A percentile compares a stretch with the other conserved stretches of the same genome.
phyloP scores from a whole-genome alignment of 2,113 vertebrate genomes.

The Brevimyrus niger region DNA sequence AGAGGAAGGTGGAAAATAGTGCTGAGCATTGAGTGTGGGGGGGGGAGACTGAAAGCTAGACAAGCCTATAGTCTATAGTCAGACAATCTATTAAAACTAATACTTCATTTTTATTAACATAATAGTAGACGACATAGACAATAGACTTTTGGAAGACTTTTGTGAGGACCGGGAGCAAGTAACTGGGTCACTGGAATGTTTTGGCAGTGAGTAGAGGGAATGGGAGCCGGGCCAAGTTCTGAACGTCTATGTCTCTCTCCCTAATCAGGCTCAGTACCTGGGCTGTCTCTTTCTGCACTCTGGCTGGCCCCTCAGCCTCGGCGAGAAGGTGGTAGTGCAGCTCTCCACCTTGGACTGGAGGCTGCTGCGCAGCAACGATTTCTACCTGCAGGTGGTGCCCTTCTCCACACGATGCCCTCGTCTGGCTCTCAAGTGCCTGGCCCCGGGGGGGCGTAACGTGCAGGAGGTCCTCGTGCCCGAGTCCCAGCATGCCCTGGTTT shows the following conservation, averaged over 20 bases:
- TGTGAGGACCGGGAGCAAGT: not conserved
- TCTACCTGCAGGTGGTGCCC: slow-evolving; percentile 86
- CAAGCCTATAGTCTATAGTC: not conserved
- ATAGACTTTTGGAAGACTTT: not conserved
- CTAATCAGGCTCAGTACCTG: slow-evolving; percentile 74
- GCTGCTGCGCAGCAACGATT: slow-evolving; percentile 75
- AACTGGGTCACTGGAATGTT: slow-evolving; percentile 1
- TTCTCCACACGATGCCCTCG: slow-evolving; percentile 75
- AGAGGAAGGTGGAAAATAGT: not conserved
- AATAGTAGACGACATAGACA: not conserved
- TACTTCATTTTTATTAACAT: not conserved
- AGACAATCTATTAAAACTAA: not conserved
- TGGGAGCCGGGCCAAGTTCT: not conserved
- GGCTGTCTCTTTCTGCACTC: slow-evolving; percentile 84
- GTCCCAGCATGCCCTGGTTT: slow-evolving; percentile 75
- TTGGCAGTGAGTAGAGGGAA: not conserved
- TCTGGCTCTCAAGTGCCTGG: slow-evolving; percentile 78
- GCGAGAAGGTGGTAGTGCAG: slow-evolving; percentile 76
- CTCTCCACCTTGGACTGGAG: slow-evolving; percentile 83
- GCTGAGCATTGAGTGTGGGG: not conserved
- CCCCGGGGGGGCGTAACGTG: slow-evolving; percentile 71
- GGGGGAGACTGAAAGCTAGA: not conserved
- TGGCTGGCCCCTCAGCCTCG: slow-evolving; percentile 80
- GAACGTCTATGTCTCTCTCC: slow-evolving; percentile 5
- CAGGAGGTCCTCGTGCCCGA: slow-evolving; percentile 75